phyloP scores from a whole-genome alignment of 2,888 invertebrate species.

The Spialia ferax region DNA sequence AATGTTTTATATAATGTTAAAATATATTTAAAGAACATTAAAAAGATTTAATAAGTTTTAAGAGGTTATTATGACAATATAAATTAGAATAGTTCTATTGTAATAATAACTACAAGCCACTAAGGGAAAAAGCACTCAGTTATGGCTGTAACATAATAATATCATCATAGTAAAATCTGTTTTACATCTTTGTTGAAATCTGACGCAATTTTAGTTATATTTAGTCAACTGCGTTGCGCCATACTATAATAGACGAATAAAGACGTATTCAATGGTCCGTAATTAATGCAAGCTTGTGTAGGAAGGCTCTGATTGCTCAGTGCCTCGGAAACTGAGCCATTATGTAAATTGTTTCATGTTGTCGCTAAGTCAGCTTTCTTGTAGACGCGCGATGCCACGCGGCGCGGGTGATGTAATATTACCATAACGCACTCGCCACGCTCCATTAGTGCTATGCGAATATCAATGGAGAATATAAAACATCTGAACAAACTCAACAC shows the following conservation, averaged over 20 bases:
- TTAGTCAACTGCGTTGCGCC: conserved; percentile 65
- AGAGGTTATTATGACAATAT: too few relatives aligned
- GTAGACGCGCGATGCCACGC: conserved; percentile 22
- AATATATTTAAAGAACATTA: too few relatives aligned
- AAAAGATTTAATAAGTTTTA: too few relatives aligned
- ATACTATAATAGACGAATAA: conserved; percentile 55
- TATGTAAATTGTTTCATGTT: conserved; percentile 54
- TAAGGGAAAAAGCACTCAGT: too few relatives aligned
- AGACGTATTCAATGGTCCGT: conserved; percentile 58
- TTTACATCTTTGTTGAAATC: too few relatives aligned
- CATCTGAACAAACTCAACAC: conserved; percentile 5
- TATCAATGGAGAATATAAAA: neutral
- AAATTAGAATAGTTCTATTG: too few relatives aligned
- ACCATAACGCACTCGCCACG: neutral
- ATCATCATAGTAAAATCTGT: too few relatives aligned
- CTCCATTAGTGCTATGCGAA: conserved; percentile 1
- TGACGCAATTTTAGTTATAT: conserved; percentile 41
- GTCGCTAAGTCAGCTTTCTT: conserved; percentile 38
- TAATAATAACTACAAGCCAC: too few relatives aligned
- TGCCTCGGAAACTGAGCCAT: conserved; percentile 56
- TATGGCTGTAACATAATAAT: too few relatives aligned
- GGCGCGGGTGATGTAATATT: conserved; percentile 20
- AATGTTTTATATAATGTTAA: too few relatives aligned
- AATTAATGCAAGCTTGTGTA: conserved; percentile 52
- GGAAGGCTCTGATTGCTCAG: conserved; percentile 53